phyloP scores from a whole-genome alignment of 2,113 vertebrate genomes.

The Lagopus leucura region DNA sequence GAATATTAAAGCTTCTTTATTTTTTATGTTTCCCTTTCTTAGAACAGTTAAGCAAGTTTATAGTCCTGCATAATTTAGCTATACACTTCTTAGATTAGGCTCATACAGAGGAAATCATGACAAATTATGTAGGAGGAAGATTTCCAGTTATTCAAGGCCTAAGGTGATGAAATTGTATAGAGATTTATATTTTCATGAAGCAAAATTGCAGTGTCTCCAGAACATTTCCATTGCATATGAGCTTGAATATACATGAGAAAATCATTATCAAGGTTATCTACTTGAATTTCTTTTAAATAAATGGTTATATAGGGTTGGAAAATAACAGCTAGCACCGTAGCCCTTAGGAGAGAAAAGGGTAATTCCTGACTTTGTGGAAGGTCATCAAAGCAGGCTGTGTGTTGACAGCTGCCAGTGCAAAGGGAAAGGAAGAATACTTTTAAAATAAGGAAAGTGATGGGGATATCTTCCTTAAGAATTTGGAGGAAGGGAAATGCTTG shows the following conservation, averaged over 20 bases:
- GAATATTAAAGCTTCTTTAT: not conserved
- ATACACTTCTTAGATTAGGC: not conserved
- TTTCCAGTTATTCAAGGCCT: slow-evolving; percentile 44
- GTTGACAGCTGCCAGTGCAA: not conserved
- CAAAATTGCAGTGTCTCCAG: not conserved
- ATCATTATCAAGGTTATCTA: not conserved
- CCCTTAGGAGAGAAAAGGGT: not conserved
- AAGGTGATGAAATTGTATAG: not conserved
- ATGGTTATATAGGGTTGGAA: not conserved
- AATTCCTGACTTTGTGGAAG: not conserved
- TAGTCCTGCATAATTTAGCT: slow-evolving; percentile 42
- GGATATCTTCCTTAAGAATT: not conserved
- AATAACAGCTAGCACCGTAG: not conserved
- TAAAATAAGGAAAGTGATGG: not conserved
- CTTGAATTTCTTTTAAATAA: not conserved
- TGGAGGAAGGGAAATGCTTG: not conserved
- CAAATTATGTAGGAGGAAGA: slow-evolving; percentile 49
- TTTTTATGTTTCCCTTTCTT: slow-evolving; percentile 30
- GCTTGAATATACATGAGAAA: slow-evolving; percentile 2
- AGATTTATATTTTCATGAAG: slow-evolving; percentile 35
- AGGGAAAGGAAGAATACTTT: not conserved
- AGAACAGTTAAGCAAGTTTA: slow-evolving; percentile 26
- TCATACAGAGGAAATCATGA: not conserved
- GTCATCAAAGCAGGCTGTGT: not conserved
- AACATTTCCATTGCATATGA: not conserved